A percentile compares a stretch with the other conserved stretches of the same genome.
Conservation (phyloP, 2,888 invertebrate genomes). For the Pseudococcus viburni region DNA sequence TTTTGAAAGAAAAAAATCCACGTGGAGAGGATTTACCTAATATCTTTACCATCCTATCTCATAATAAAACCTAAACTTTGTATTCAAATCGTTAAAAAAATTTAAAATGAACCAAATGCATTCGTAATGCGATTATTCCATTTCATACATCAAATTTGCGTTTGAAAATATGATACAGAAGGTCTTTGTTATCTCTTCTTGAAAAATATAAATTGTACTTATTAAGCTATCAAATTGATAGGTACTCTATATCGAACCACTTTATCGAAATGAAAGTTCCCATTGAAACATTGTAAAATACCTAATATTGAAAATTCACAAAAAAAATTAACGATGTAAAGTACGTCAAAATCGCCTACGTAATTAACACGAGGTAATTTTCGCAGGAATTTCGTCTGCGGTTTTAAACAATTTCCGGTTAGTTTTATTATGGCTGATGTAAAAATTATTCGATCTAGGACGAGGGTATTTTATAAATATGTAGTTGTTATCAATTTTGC, state of each 20-base stretch:
- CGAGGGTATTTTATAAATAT: constrained; percentile 1
- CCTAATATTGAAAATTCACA: background rate
- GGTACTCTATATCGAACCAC: background rate
- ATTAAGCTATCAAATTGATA: background rate
- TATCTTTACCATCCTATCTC: background rate
- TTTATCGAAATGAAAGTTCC: background rate
- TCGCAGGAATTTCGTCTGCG: background rate
- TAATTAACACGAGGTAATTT: background rate
- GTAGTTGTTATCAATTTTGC: constrained; percentile 2
- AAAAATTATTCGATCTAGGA: background rate
- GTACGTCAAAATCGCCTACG: background rate
- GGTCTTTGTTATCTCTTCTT: background rate
- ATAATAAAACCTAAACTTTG: background rate
- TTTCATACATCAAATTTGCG: background rate
- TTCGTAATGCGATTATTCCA: background rate
- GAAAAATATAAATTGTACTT: constrained; percentile 3
- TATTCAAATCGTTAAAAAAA: background rate
- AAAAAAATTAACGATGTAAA: background rate
- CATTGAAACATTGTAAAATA: background rate
- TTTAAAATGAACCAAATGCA: background rate
- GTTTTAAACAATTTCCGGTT: background rate
- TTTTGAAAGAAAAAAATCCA: background rate
- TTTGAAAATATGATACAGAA: background rate
- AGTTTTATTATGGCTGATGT: constrained; percentile 24
- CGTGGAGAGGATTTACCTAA: background rate